Evolutionary conservation across 2,113 vertebrate species (phyloP).

Genomic region (Osmerus mordax): DNA sequence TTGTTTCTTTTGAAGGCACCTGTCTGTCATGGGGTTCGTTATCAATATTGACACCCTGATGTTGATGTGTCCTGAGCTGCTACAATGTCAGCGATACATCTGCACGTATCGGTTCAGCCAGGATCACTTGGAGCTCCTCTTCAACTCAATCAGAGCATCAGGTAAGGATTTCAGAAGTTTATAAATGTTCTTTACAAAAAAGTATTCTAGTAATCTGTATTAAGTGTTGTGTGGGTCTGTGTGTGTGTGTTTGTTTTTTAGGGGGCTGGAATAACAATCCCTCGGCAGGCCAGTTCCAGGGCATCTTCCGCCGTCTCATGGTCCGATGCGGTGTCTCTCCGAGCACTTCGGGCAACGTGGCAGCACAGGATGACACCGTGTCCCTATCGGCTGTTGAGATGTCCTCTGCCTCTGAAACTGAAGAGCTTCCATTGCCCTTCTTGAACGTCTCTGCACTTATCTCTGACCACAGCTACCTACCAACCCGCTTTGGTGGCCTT

Average conservation of each 20-base stretch:
- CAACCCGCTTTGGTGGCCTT: constrained; percentile 5
- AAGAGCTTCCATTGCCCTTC: background rate
- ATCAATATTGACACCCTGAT: no score
- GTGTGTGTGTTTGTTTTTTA: no score
- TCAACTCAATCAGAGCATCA: constrained; percentile 2
- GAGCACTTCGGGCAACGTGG: background rate
- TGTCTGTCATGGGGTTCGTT: no score
- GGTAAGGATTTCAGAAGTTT: background rate
- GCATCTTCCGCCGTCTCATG: constrained; percentile 12
- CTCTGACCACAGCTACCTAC: background rate
- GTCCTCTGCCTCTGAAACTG: background rate
- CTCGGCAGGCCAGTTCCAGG: constrained; percentile 3
- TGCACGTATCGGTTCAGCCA: background rate
- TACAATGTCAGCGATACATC: background rate
- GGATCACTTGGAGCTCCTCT: background rate
- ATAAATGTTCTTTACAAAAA: no score
- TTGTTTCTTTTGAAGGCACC: no score
- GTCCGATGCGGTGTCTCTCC: constrained; percentile 4
- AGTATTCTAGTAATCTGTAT: no score
- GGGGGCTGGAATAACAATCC: constrained; percentile 10
- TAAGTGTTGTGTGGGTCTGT: no score
- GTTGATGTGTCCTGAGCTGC: no score
- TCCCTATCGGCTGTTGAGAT: constrained; percentile 13
- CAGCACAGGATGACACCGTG: background rate
- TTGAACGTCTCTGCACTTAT: background rate